Evolutionary conservation across 1,140 invertebrate genomes (phyloP).

Genomic region (Myzus persicae): DNA sequence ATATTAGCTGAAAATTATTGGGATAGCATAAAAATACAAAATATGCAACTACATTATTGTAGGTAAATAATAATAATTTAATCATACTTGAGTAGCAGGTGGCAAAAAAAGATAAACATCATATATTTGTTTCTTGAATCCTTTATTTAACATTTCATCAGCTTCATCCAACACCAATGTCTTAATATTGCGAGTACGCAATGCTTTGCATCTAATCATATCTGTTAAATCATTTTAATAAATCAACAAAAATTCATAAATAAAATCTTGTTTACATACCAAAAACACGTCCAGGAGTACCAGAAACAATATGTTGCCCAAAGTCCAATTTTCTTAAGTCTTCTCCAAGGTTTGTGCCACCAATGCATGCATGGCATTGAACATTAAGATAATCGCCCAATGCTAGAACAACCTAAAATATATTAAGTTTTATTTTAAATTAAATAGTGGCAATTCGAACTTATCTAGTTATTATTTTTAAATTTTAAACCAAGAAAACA

Average conservation of each 20-base stretch:
- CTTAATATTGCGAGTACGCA: conserved; percentile 94
- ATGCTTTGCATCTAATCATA: conserved; percentile 94
- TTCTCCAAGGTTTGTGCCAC: conserved; percentile 97
- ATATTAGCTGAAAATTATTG: too few relatives aligned
- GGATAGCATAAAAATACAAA: neutral
- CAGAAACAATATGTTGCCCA: conserved; percentile 98
- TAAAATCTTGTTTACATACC: conserved; percentile 68
- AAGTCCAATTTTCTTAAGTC: conserved; percentile 98
- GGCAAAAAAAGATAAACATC: conserved; percentile 98
- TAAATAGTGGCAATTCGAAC: neutral
- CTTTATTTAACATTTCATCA: conserved; percentile 99
- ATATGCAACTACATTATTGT: neutral
- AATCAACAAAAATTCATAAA: conserved; percentile 42
- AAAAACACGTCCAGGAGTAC: conserved; percentile 97
- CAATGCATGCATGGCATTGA: conserved; percentile 98
- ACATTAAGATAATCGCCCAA: conserved; percentile 99
- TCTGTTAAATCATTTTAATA: conserved; percentile 68
- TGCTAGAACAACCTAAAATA: conserved; percentile 84
- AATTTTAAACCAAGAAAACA: too few relatives aligned
- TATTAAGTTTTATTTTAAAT: neutral
- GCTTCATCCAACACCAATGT: conserved; percentile 99
- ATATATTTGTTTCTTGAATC: conserved; percentile 99
- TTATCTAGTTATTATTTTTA: too few relatives aligned
- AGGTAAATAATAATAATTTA: neutral
- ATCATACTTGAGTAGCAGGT: conserved; percentile 86